These are phyloP conservation scores for Anoplophora glabripennis DNA, from an alignment of 1,140 invertebrate species.

Conservation along the genomic window DNA sequence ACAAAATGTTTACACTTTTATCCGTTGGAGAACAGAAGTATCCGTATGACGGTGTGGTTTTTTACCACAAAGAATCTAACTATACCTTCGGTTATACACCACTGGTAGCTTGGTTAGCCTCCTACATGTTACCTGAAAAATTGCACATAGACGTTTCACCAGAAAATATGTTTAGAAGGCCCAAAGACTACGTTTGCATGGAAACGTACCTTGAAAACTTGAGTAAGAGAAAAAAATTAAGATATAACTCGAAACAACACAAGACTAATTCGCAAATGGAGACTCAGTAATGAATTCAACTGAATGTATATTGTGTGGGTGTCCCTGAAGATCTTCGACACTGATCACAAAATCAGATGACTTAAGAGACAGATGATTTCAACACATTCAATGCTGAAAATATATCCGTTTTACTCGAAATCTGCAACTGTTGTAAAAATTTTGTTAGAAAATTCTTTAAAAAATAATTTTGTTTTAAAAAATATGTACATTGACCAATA, in stretches of 20 bases:
- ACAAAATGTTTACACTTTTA: slow-evolving; percentile 47
- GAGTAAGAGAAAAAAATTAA: slow-evolving; percentile 10
- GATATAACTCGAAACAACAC: background rate
- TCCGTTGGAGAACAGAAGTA: slow-evolving; percentile 45
- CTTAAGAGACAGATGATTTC: no score
- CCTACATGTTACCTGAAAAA: slow-evolving; percentile 82
- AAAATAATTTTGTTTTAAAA: no score
- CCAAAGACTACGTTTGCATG: slow-evolving; percentile 35
- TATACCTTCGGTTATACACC: slow-evolving; percentile 79
- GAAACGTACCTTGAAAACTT: slow-evolving; percentile 27
- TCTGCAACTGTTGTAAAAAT: no score
- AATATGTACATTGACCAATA: no score
- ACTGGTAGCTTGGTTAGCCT: slow-evolving; percentile 83
- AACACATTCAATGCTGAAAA: no score
- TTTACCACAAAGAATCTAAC: slow-evolving; percentile 75
- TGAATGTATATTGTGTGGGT: background rate
- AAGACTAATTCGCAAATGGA: background rate
- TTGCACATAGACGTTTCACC: slow-evolving; percentile 56
- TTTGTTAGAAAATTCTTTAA: no score
- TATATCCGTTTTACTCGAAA: no score
- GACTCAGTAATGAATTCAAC: background rate
- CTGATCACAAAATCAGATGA: no score
- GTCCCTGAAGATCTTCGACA: no score
- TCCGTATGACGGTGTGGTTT: slow-evolving; percentile 72
- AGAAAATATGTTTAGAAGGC: slow-evolving; percentile 49